Evolutionary conservation across 2,888 invertebrate species (phyloP), one percentile per base, ranked within the genome.

Genomic region (Tetragnatha montana): DNA sequence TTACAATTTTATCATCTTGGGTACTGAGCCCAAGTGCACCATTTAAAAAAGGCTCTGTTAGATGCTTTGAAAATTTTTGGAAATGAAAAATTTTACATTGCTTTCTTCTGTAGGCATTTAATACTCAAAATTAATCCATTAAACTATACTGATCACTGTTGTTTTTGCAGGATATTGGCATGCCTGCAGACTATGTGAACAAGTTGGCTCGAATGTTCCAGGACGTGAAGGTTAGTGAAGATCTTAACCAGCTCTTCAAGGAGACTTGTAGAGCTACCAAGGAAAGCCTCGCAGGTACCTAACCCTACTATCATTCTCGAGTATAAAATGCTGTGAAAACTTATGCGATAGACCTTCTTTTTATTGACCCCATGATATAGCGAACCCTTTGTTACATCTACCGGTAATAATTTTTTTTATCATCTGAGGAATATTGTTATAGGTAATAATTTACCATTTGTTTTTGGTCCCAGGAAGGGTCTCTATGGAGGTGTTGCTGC

Each of bases 101-200:
- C 12, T n/a, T n/a, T n/a, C 73, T 8, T 73, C 73, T 73, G 73
- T n/a, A 73, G 3, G 21, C 19, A 19, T 73, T n/a, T 35, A 21
- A 73, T 73, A n/a, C 3, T 73, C 60, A 68, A 17, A 68, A 8
- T 0, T 71, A 19, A 19, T 71, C n/a, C 21, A n/a, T 68, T 68
- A 14, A 19, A 19, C 22, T 75, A n/a, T n/a, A 8, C 47, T 17
- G 3, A 35, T 22, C 7, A n/a, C 50, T 50, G 4, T 50, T 78
- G 47, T 22, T 8, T 21, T 17, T 21, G 0, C 47, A 91, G 83
- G 91, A 99, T 94, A 98, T 98, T 19, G 99, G 99, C 51, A 99
- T 99, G 99, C 99, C 99, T 4, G 99, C 99, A 0, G 99, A 99
- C 94, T 99, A 98, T 94, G 98, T 99, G 21, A 99, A 99, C 94